Base-by-base conservation (phyloP, 2,113 vertebrate species). In the Nymphicus hollandicus region DNA sequence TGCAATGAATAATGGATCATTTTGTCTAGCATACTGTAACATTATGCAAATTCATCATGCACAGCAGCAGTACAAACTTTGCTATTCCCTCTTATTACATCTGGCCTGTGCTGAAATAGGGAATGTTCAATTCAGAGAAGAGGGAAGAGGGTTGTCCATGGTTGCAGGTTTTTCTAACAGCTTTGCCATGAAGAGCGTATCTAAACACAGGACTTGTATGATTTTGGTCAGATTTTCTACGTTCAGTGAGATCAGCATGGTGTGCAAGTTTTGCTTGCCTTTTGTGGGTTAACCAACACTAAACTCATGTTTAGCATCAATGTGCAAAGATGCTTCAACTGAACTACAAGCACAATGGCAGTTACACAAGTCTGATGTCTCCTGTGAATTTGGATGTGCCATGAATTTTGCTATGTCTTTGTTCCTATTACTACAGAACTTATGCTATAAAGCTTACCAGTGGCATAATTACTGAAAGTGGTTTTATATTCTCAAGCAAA, bases 1-100 rank as follows among this genome's bases (percentile, higher is more conserved):
- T 96, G 93, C 94, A 95, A 96, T 97, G 95, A 95, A 96, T 94
- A 96, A 96, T 95, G 91, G 89, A 96, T 96, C 91, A 94, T 94
- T 96, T 95, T 97, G 96, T 97, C 96, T 97, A 94, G 83, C 89
- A 87, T 84, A 92, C 72, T 91, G 83, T 96, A 95, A 81, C 89
- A 85, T 89, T 96, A 96, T 96, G 96, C 92, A 96, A 94, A 96
- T 94, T 81, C 72, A 89, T 80, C 91, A 92, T 0, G 6, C 50
- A 79, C 81, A 71, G 80, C 56, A 96, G 82, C 20, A 7, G 70
- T 80, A 70, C 81, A 95, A 94, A 96, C 89, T 89, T 95, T 64
- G 33, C 55, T 88, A 39, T 96, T 97, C 71, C 74, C 41, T 93
- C 71, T 76, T 83, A 25, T 87, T 93, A 78, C 29, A 77, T 86